These are phyloP conservation scores for Serilophus lunatus DNA, from an alignment of 2,113 vertebrate species.

Conservation along the genomic window DNA sequence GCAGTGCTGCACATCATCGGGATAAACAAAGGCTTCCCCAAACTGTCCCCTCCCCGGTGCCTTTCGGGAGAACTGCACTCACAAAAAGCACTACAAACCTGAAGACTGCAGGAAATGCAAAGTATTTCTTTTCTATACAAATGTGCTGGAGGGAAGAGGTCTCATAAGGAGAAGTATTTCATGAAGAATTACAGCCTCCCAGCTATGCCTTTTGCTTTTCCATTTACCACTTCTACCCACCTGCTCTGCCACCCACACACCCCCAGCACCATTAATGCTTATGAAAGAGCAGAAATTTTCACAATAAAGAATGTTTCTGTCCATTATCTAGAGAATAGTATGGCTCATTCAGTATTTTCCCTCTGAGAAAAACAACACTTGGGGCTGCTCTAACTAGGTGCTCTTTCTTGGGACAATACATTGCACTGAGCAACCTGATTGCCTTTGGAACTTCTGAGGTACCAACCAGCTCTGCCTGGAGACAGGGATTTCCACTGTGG, in stretches of 20 bases:
- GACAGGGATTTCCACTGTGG: not conserved
- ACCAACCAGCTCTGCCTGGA: not conserved
- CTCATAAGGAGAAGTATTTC: conserved; percentile 3
- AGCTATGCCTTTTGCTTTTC: not conserved
- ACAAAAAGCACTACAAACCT: not conserved
- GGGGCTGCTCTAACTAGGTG: not conserved
- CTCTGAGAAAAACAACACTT: not conserved
- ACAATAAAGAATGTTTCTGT: not conserved
- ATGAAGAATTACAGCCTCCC: conserved; percentile 6
- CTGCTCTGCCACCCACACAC: conserved; percentile 2
- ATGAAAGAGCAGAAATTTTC: conserved; percentile 23
- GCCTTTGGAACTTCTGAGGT: not conserved
- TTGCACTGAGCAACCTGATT: not conserved
- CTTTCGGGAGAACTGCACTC: not conserved
- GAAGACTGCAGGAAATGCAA: not conserved
- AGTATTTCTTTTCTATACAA: not conserved
- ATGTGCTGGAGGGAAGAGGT: not conserved
- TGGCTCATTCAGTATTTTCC: not conserved
- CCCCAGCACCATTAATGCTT: not conserved
- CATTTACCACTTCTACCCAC: not conserved
- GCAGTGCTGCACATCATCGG: not conserved
- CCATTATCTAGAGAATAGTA: not conserved
- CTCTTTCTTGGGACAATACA: not conserved
- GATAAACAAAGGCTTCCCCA: not conserved
- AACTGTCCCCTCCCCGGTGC: not conserved